Conservation (phyloP, 2,113 vertebrate genomes). For the Trematocara variabile region DNA sequence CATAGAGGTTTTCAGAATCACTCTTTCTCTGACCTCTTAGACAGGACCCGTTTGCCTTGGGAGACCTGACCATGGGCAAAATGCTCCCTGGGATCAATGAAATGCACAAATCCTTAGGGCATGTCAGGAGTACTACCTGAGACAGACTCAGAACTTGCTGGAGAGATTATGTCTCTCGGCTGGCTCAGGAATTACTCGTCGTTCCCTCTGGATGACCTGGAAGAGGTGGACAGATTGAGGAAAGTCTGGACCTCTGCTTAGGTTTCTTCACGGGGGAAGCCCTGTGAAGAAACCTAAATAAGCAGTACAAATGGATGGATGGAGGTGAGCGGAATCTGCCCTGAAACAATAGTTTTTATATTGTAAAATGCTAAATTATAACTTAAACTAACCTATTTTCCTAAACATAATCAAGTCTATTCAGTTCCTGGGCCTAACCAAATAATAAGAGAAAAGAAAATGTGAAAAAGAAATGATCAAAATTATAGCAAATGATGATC, state of each 20-base stretch:
- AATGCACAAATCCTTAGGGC: neutral
- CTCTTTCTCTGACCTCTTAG: fast-evolving
- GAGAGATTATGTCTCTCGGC: neutral
- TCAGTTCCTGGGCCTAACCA: neutral
- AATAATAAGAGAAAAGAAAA: neutral
- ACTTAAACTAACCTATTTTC: neutral
- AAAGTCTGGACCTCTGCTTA: neutral
- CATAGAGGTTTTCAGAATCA: neutral
- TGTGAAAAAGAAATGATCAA: neutral
- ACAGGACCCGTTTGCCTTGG: neutral
- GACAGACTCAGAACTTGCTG: neutral
- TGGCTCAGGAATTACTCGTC: fast-evolving
- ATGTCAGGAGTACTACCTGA: neutral
- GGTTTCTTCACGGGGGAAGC: neutral
- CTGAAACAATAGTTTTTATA: neutral
- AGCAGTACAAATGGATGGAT: neutral
- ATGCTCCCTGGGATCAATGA: neutral
- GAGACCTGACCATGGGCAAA: neutral
- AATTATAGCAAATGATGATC: neutral
- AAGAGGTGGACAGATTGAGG: neutral
- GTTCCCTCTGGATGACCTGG: neutral
- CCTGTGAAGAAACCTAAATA: neutral
- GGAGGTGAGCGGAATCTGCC: neutral
- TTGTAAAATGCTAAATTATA: neutral
- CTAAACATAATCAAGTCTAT: neutral